phyloP scores from a whole-genome alignment of 2,113 vertebrate genomes.

The Solea solea region DNA sequence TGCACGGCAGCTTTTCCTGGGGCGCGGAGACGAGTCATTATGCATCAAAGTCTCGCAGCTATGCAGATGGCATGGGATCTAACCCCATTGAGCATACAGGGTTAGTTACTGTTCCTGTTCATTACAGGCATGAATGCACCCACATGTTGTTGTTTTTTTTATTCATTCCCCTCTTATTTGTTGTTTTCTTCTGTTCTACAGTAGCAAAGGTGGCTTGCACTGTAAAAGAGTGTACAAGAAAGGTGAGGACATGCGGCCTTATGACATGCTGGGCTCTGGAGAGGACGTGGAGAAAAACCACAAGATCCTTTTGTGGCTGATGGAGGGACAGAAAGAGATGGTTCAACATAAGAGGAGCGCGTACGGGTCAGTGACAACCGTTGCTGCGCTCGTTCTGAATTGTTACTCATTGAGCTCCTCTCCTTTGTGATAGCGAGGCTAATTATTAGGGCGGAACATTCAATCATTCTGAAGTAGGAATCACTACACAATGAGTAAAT shows the following conservation, averaged over 20 bases:
- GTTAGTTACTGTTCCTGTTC: conserved; percentile 59
- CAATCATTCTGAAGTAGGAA: too few species aligned
- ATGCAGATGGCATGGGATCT: conserved; percentile 81
- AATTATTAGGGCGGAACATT: too few species aligned
- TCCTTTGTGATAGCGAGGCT: too few species aligned
- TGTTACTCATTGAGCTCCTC: not conserved
- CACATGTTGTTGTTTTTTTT: not conserved
- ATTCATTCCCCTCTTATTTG: not conserved
- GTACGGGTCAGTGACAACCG: conserved; percentile 83
- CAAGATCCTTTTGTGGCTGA: conserved; percentile 96
- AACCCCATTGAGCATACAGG: conserved; percentile 78
- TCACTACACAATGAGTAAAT: too few species aligned
- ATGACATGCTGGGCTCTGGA: conserved; percentile 79
- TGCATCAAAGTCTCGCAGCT: conserved; percentile 85
- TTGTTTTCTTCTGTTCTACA: conserved; percentile 40
- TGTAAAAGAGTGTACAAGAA: conserved; percentile 84
- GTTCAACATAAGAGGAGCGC: conserved; percentile 90
- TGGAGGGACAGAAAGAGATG: conserved; percentile 90
- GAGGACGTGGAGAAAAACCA: conserved; percentile 91
- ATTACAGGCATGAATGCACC: not conserved
- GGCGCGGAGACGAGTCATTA: conserved; percentile 84
- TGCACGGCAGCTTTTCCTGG: conserved; percentile 83
- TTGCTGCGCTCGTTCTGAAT: not conserved
- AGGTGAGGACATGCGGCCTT: conserved; percentile 73
- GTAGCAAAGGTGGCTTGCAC: conserved; percentile 80